Evolutionary conservation across 1,140 invertebrate genomes (phyloP), one percentile per base, ranked within the genome.

Genomic region (Danaus plexippus): DNA sequence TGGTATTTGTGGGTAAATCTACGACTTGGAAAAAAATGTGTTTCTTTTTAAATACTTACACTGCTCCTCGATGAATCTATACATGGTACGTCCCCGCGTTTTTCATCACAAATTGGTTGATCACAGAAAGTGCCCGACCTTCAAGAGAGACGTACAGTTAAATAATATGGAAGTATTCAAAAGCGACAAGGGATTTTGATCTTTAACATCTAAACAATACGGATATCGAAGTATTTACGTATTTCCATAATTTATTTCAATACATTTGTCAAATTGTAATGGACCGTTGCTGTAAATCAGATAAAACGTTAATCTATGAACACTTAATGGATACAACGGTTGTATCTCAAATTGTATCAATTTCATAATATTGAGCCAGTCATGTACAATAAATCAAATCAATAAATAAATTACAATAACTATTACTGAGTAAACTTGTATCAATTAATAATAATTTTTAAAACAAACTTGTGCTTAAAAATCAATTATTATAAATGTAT

Each of bases 21-120:
- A 32, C 22, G 22, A 32, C 22, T 32, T 32, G 7, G 22, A 32
- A 32, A 32, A n/a, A 32, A 32, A 32, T 32, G 22, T 32, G 22
- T 32, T 32, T 32, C 22, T 7, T 32, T 32, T 32, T 32, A 32
- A 32, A 22, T 59, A 69, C 72, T 65, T 62, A 75, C 73, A 52
- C 70, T 51, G 43, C 62, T 57, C 49, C 59, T 66, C 8, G 47
- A 43, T 5, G 65, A 63, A 52, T 70, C 67, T 9, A 59, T 71
- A 55, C 73, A 75, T 8, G 66, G 66, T 7, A 73, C 47, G 52
- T 75, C 73, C 52, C 73, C 73, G 11, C 73, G 65, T 43, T 65
- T 67, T 18, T 59, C 53, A 12, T 67, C 60, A 47, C 73, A 75
- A 49, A 64, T 61, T 22, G 55, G 57, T 44, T 48, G 61, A 11